These are phyloP conservation scores for Macaria notata DNA, from an alignment of 2,888 invertebrate species.

Conservation along the genomic window DNA sequence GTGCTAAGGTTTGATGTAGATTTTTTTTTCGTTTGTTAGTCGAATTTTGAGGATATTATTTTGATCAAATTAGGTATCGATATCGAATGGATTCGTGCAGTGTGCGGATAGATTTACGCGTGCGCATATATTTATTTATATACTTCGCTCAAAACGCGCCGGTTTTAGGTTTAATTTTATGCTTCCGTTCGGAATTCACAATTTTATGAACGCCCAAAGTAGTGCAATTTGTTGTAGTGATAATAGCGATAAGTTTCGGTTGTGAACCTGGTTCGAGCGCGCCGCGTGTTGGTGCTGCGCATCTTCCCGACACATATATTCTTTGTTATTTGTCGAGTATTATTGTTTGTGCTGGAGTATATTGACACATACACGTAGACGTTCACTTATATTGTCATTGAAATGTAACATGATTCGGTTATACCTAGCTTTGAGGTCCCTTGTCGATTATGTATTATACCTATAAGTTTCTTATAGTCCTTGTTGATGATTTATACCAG, in stretches of 20 bases:
- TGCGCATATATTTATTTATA: constrained; percentile 50
- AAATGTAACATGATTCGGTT: constrained; percentile 71
- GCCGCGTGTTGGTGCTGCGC: constrained; percentile 70
- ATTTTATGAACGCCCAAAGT: constrained; percentile 65
- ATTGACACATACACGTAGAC: constrained; percentile 60
- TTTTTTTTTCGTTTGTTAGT: constrained; percentile 74
- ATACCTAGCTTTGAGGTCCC: constrained; percentile 23
- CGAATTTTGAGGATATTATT: constrained; percentile 73
- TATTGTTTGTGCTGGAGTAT: constrained; percentile 69
- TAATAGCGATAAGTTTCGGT: constrained; percentile 81
- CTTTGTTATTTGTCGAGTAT: constrained; percentile 76
- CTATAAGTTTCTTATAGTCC: not conserved
- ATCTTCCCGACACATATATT: constrained; percentile 67
- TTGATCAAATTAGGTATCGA: constrained; percentile 71
- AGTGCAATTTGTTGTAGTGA: constrained; percentile 77
- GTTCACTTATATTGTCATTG: constrained; percentile 76
- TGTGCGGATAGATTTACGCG: constrained; percentile 63
- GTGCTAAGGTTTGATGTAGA: constrained; percentile 82
- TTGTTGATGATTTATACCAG: not conserved
- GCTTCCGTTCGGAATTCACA: constrained; percentile 62
- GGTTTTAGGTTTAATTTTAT: constrained; percentile 52
- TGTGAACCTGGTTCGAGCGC: constrained; percentile 69
- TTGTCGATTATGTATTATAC: not conserved
- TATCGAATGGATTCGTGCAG: constrained; percentile 61
- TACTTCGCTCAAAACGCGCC: constrained; percentile 65